Evolutionary conservation across 2,113 vertebrate species (phyloP).

Genomic region (Irena cyanogastra): DNA sequence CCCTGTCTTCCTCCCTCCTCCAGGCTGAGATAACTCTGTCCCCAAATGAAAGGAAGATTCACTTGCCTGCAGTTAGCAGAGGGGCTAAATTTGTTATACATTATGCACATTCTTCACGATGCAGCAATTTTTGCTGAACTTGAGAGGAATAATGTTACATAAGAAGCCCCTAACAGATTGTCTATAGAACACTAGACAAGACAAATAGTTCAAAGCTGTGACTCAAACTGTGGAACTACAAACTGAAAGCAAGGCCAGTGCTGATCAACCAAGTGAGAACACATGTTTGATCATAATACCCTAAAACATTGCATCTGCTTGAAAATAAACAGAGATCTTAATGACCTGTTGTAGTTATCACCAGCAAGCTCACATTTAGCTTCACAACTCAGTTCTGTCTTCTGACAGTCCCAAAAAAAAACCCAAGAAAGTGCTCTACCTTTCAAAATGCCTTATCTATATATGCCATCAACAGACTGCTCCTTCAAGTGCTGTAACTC

Average conservation of each 20-base stretch:
- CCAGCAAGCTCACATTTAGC: neutral
- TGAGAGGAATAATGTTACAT: constrained; percentile 29
- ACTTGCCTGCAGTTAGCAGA: neutral
- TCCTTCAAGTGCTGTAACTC: neutral
- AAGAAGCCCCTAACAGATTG: constrained; percentile 43
- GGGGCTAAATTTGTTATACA: constrained; percentile 34
- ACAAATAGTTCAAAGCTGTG: constrained; percentile 41
- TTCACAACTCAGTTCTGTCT: neutral
- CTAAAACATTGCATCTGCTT: neutral
- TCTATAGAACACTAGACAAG: neutral
- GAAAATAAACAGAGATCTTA: neutral
- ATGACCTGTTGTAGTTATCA: neutral
- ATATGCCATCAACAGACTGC: neutral
- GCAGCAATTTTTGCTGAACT: constrained; percentile 53
- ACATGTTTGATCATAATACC: neutral
- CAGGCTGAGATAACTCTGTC: neutral
- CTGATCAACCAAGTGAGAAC: neutral
- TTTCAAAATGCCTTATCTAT: neutral
- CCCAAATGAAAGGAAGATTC: neutral
- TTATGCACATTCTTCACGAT: constrained; percentile 34
- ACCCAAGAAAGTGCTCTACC: neutral
- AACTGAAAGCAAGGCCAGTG: constrained; percentile 11
- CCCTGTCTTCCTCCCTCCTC: neutral
- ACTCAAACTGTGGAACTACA: constrained; percentile 21
- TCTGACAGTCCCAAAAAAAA: neutral